Evolutionary conservation across 1,140 invertebrate species (phyloP), one percentile per base, ranked within the genome.

Genomic region (Drosophila sproati): DNA sequence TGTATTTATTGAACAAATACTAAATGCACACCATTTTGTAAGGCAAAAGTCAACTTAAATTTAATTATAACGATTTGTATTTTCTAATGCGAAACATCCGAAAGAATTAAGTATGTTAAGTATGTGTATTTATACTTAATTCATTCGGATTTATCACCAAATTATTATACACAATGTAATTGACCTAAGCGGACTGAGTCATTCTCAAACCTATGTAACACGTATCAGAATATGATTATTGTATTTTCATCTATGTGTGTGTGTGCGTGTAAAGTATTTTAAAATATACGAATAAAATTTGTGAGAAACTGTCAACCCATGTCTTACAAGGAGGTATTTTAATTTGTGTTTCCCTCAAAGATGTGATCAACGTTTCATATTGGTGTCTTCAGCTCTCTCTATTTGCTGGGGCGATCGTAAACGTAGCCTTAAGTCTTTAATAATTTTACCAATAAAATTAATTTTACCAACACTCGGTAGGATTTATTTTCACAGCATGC

Each of bases 261-360:
- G 51, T 74, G 72, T 82, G 77, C 56, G 82, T 85, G 82, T 85
- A 86, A 85, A 77, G 73, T 78, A 85, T 81, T 86, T 85, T 75
- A 37, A 69, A 78, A 83, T 87, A 85, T 74, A 86, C 59, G 72
- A 81, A 61, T 86, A 71, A 78, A 75, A 81, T 70, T 68, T 64
- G 76, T 74, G 77, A 37, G 39, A 57, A 69, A 61, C 7, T 51
- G 29, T 56, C 35, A 41, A 41, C 10, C n/a, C 10, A 4, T 43
- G 10, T 6, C 10, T 4, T 43, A n/a, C 34, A 20, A 20, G 20
- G 20, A 20, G 0, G 20, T 20, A 20, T 20, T 20, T 20, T 20
- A 20, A 20, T 20, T 20, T 20, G 1, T 2, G 20, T 20, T 20
- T 20, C 20, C 20, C 20, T 20, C 20, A 20, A 20, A 20, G 20